These are phyloP conservation scores for Pithecia hirsuta DNA, from an alignment of 2,797 vertebrate genomes.

Conservation along the genomic window DNA sequence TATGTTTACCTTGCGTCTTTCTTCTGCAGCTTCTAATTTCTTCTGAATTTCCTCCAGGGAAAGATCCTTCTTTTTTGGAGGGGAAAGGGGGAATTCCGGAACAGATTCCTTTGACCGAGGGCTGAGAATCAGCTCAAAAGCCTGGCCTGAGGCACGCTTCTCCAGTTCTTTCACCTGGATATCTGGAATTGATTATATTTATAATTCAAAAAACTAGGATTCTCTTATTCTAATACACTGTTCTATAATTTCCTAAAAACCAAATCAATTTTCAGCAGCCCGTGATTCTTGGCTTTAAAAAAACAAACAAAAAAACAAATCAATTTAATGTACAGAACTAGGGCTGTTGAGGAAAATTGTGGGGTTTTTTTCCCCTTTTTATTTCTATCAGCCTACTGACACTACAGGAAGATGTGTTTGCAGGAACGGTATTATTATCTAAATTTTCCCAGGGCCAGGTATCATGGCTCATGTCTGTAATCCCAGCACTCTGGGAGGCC, in stretches of 20 bases:
- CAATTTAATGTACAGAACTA: conserved; percentile 22
- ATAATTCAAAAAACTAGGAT: conserved; percentile 54
- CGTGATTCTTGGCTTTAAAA: too few species aligned
- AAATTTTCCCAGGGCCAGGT: background rate
- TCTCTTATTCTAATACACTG: conserved; percentile 35
- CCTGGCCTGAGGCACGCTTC: conserved; percentile 95
- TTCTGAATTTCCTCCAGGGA: conserved; percentile 96
- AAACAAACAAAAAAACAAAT: background rate
- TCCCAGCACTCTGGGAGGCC: background rate
- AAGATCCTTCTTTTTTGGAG: conserved; percentile 93
- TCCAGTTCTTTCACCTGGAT: conserved; percentile 96
- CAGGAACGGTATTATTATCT: conserved; percentile 20
- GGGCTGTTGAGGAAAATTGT: background rate
- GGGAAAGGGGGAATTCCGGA: conserved; percentile 91
- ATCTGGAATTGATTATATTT: conserved; percentile 84
- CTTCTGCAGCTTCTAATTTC: conserved; percentile 96
- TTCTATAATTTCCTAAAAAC: conserved; percentile 32
- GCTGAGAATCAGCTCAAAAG: conserved; percentile 96
- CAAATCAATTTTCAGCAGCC: background rate
- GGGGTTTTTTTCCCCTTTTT: background rate
- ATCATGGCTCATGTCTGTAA: background rate
- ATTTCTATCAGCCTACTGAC: background rate
- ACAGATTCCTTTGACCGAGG: conserved; percentile 91
- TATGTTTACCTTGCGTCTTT: conserved; percentile 93
- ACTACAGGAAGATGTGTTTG: background rate